Percentiles rank a stretch among this genome's conserved stretches.
Evolutionary conservation across 1,140 invertebrate genomes (phyloP).

Genomic region (Panagrolaimus sp.): DNA sequence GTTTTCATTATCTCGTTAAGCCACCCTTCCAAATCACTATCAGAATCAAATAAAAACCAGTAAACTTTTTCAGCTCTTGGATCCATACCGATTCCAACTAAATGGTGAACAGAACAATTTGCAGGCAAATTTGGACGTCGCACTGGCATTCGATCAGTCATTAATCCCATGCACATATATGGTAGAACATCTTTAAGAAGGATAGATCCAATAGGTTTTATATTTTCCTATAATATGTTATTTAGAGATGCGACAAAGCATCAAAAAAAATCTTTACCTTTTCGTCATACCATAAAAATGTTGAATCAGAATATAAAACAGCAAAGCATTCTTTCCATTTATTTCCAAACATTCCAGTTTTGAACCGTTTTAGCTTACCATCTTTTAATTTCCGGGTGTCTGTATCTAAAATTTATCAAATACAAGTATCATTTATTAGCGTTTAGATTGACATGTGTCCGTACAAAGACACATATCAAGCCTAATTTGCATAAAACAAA

Average conservation of each 20-base stretch:
- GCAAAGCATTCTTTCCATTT: slow-evolving; percentile 38
- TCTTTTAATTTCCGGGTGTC: slow-evolving; percentile 39
- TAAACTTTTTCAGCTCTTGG: slow-evolving; percentile 23
- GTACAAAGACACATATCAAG: too few relatives aligned
- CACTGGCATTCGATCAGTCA: slow-evolving; percentile 21
- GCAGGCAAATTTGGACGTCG: slow-evolving; percentile 21
- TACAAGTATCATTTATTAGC: too few relatives aligned
- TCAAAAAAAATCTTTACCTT: slow-evolving; percentile 19
- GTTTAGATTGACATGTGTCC: too few relatives aligned
- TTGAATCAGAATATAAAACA: slow-evolving; percentile 38
- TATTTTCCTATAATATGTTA: slow-evolving; percentile 12
- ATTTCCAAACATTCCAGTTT: slow-evolving; percentile 28
- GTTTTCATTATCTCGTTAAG: slow-evolving; percentile 26
- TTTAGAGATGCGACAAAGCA: too few relatives aligned
- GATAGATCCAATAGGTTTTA: slow-evolving; percentile 8
- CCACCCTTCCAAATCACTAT: slow-evolving; percentile 23
- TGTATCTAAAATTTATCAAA: slow-evolving; percentile 16
- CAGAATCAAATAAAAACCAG: slow-evolving; percentile 26
- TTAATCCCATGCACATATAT: slow-evolving; percentile 25
- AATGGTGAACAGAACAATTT: slow-evolving; percentile 17
- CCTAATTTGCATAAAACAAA: too few relatives aligned
- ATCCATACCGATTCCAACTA: slow-evolving; percentile 30
- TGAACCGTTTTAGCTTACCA: slow-evolving; percentile 35
- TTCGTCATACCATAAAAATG: slow-evolving; percentile 34
- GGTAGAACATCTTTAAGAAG: slow-evolving; percentile 26